Conservation (phyloP, 2,113 vertebrate species). For the Chlorodrepanis virens region DNA sequence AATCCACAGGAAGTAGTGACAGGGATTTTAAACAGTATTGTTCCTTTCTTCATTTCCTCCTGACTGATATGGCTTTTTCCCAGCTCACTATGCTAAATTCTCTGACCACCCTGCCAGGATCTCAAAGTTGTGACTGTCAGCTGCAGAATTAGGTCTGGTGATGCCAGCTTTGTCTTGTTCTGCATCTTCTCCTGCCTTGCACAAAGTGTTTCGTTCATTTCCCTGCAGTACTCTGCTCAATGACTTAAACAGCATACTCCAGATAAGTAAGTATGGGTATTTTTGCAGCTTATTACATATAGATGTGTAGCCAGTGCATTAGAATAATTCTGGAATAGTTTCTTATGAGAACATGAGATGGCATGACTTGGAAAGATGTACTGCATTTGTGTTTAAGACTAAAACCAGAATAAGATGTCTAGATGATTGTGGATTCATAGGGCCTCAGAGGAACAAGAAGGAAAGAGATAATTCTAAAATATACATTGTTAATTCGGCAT, state of each 20-base stretch:
- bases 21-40: background rate
- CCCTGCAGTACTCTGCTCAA: background rate
- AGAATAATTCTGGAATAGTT: background rate
- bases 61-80: background rate
- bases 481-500: background rate
- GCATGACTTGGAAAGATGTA: background rate
- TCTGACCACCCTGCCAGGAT: background rate
- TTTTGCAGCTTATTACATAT: background rate
- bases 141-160: background rate
- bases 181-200: background rate
- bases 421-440: background rate
- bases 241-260: background rate
- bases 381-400: background rate
- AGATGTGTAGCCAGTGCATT: background rate
- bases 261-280: background rate
- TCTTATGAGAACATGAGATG: background rate
- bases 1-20: background rate
- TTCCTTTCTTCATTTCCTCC: background rate
- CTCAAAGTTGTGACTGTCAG: background rate
- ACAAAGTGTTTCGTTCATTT: background rate
- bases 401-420: background rate
- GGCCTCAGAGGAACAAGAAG: background rate
- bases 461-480: background rate
- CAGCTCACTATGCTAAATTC: background rate
- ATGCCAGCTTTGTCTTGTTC: background rate